Percentiles rank a stretch among this genome's conserved stretches.
These are phyloP conservation scores for Sarcophilus harrisii DNA, from an alignment of 2,797 vertebrate genomes.

Conservation along the genomic window DNA sequence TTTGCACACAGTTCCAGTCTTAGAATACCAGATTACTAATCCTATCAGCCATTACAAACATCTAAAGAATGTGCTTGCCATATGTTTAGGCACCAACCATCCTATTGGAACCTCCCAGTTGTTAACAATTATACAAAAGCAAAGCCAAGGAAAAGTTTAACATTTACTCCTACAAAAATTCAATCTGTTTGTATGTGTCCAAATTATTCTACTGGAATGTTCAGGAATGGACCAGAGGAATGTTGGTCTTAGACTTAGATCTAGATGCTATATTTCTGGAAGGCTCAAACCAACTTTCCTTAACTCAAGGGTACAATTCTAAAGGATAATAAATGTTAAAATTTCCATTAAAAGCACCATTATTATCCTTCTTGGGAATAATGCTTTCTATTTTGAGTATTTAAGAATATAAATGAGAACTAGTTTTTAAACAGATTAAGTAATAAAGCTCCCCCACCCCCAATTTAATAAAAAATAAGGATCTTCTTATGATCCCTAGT, in stretches of 20 bases:
- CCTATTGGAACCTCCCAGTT: constrained; percentile 83
- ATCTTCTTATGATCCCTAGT: constrained; percentile 2
- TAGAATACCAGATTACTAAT: constrained; percentile 85
- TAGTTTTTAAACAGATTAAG: constrained; percentile 48
- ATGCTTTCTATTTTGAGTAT: constrained; percentile 9
- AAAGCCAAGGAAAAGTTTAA: constrained; percentile 86
- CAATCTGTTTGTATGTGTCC: constrained; percentile 49
- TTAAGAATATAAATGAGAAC: constrained; percentile 41
- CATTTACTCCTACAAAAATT: constrained; percentile 83
- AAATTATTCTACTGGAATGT: constrained; percentile 63
- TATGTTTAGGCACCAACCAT: constrained; percentile 78
- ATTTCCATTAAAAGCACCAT: neutral
- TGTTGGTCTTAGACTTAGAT: constrained; percentile 38
- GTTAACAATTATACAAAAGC: constrained; percentile 82
- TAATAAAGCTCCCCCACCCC: constrained; percentile 49
- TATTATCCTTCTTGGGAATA: constrained; percentile 39
- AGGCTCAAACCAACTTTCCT: constrained; percentile 30
- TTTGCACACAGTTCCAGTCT: constrained; percentile 82
- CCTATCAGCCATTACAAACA: constrained; percentile 85
- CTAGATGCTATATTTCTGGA: constrained; percentile 56
- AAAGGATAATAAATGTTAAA: constrained; percentile 20
- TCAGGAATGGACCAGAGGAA: constrained; percentile 70
- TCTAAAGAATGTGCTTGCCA: constrained; percentile 88
- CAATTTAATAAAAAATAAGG: neutral
- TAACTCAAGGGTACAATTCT: constrained; percentile 40